A percentile compares a stretch with the other conserved stretches of the same genome.
phyloP scores from a whole-genome alignment of 1,140 invertebrate species.

The Spodoptera frugiperda region DNA sequence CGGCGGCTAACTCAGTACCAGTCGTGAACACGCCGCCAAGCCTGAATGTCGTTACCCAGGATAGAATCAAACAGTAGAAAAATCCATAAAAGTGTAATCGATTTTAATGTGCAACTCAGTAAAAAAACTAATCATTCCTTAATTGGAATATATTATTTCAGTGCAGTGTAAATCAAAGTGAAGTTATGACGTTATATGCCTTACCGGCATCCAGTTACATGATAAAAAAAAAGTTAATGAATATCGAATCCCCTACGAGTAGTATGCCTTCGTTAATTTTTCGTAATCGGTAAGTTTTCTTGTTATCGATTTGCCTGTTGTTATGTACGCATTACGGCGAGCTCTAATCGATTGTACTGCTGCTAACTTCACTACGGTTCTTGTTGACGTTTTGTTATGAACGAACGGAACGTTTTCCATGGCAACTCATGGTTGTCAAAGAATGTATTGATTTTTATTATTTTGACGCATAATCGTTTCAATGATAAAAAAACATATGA shows the following conservation, averaged over 20 bases:
- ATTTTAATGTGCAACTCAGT: slow-evolving; percentile 70
- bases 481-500: background rate
- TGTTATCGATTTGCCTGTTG: slow-evolving; percentile 47
- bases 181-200: slow-evolving; percentile 84
- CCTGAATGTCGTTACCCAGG: slow-evolving; percentile 80
- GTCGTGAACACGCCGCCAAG: slow-evolving; percentile 65
- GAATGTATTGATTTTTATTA: slow-evolving; percentile 4
- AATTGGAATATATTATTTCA: slow-evolving; percentile 61
- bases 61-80: slow-evolving; percentile 55
- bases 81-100: slow-evolving; percentile 60
- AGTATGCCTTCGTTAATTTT: slow-evolving; percentile 83
- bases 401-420: slow-evolving; percentile 46
- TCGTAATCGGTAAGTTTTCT: slow-evolving; percentile 78
- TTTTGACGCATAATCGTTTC: background rate
- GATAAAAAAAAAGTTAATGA: slow-evolving; percentile 80
- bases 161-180: slow-evolving; percentile 77
- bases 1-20: slow-evolving; percentile 59
- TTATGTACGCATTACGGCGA: slow-evolving; percentile 49
- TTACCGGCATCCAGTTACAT: slow-evolving; percentile 79
- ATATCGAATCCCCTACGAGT: slow-evolving; percentile 72
- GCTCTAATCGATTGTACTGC: slow-evolving; percentile 60
- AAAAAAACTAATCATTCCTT: slow-evolving; percentile 71
- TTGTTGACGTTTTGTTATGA: slow-evolving; percentile 40
- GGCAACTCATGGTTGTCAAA: slow-evolving; percentile 26
- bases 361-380: slow-evolving; percentile 47